Base-by-base conservation (phyloP, 2,113 vertebrate species). In the Lophochroa leadbeateri region DNA sequence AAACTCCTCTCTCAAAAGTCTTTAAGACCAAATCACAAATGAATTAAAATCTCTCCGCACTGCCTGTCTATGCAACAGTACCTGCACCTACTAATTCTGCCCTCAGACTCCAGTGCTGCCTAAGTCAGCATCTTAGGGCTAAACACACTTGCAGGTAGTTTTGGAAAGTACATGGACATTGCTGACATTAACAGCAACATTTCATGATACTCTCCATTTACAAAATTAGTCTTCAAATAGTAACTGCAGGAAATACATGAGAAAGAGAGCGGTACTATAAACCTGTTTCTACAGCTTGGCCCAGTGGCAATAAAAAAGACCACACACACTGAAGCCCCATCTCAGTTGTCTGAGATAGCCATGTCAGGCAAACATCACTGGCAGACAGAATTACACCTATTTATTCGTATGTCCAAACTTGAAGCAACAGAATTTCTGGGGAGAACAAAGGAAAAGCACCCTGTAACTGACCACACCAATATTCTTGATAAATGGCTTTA, bases 11-110 rank as follows among this genome's bases (percentile, higher is more conserved):
- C 49, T 63, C 28, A n/a, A 49, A 15, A 5, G 15, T 20, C 55
- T 64, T 80, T 70, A 71, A 50, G 23, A 64, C 41, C 20, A 65
- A 81, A 88, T 17, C 7, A 35, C n/a, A 83, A 0, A 0, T 6
- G 10, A 17, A 53, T 35, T 75, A 8, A 64, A 60, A 35, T 13
- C 35, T 80, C 52, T 70, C 17, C 35, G 35, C 33, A 64, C 19
- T 0, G 0, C 31, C 27, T 15, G 27, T 11, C 35, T 35, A 17
- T 23, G 46, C 13, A 84, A 14, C 2, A 3, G 55, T 21, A 14
- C 15, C 76, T 86, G 41, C 2, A 0, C 27, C 35, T 64, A 64
- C 17, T 6, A 6, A 28, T 50, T 55, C 58, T 79, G 16, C 31
- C 28, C 33, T 23, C 15, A 67, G 68, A 37, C 0, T 15, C 17